Percentiles rank a stretch among this genome's conserved stretches.
Conservation (phyloP, 2,888 invertebrate species). For the Pyrocoelia pectoralis region DNA sequence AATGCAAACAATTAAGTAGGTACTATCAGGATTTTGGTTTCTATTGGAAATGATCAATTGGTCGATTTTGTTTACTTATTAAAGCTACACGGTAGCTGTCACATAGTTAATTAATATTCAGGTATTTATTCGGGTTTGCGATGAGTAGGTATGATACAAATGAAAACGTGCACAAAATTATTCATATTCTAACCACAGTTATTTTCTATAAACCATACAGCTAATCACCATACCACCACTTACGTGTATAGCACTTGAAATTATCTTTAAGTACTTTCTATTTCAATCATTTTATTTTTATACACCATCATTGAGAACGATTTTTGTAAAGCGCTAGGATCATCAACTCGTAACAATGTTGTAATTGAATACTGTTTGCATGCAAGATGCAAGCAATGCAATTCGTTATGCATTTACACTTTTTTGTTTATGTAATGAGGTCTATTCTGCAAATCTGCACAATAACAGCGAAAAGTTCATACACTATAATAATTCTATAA, state of each 20-base stretch:
- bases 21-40: background rate
- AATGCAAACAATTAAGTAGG: background rate
- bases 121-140: slow-evolving; percentile 1
- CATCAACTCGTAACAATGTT: slow-evolving; percentile 6
- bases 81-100: slow-evolving; percentile 3
- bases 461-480: too few relatives aligned
- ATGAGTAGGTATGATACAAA: background rate
- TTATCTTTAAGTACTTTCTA: background rate
- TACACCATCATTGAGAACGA: background rate
- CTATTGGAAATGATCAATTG: background rate
- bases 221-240: background rate
- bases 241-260: background rate
- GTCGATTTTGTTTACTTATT: background rate
- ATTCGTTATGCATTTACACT: slow-evolving; percentile 1
- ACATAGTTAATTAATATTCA: slow-evolving; percentile 3
- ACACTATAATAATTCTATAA: too few relatives aligned
- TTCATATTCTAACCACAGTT: slow-evolving; percentile 1
- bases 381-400: slow-evolving; percentile 2
- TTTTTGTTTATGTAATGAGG: slow-evolving; percentile 1
- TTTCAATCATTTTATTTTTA: background rate
- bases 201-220: background rate
- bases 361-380: background rate
- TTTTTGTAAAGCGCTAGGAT: background rate
- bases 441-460: background rate
- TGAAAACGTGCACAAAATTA: slow-evolving; percentile 1